These are phyloP conservation scores for Amblyjoppa fuscipennis DNA, from an alignment of 2,888 invertebrate species.

Conservation along the genomic window DNA sequence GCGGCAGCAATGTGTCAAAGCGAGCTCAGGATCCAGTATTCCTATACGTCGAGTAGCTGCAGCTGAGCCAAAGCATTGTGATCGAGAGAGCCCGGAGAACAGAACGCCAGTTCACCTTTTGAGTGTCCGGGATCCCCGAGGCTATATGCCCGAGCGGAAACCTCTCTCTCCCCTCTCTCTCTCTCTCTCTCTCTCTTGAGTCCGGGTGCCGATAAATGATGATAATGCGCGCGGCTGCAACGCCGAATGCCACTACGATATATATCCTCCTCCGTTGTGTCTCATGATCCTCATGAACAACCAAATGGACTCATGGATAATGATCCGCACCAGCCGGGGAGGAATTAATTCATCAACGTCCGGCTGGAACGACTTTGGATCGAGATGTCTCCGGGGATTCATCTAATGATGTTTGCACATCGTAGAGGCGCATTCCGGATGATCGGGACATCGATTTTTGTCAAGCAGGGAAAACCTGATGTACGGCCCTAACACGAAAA, in stretches of 20 bases:
- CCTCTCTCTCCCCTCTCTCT: constrained; percentile 1
- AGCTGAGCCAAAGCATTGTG: not conserved
- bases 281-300: constrained; percentile 16
- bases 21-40: not conserved
- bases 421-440: not conserved
- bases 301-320: constrained; percentile 32
- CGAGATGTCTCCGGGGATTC: not conserved
- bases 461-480: too few species aligned
- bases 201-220: constrained; percentile 17
- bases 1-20: not conserved
- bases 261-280: constrained; percentile 13
- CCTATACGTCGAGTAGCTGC: not conserved
- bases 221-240: constrained; percentile 41
- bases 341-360: constrained; percentile 43
- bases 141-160: not conserved
- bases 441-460: too few species aligned
- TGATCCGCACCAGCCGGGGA: constrained; percentile 10
- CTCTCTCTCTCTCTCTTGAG: not conserved
- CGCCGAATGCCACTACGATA: constrained; percentile 22
- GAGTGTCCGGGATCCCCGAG: constrained; percentile 14
- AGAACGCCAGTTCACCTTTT: constrained; percentile 18
- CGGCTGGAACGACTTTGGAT: constrained; percentile 16
- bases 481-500: too few species aligned
- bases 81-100: not conserved
- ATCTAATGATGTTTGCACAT: not conserved